Evolutionary conservation across 2,888 invertebrate genomes (phyloP), one percentile per base, ranked within the genome.

Genomic region (Andrena chrysosceles): DNA sequence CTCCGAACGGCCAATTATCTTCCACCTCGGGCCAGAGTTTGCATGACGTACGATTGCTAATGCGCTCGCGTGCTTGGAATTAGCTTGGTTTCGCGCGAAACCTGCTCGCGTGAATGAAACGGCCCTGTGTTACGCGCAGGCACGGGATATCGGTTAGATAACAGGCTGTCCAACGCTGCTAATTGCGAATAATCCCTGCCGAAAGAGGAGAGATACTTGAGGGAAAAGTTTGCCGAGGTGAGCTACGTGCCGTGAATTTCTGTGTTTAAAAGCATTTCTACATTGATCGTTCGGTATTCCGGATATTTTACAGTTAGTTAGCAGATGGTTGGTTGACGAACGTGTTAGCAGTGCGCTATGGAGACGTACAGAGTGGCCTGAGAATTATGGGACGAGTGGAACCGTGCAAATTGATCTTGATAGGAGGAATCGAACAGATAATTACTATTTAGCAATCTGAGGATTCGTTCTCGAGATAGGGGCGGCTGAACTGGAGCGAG

Each of bases 1-100:
- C 60, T n/a, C 48, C 48, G 49, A 54, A 48, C 26, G 48, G 59
- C n/a, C 70, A 56, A 81, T 78, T 73, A 60, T 62, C 71, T 23
- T 54, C 8, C 42, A 13, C 10, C 4, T 29, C 20, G 4, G 6
- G 31, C 23, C 2, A 52, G 23, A 26, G 16, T 72, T 59, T 10
- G 59, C 59, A 29, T 33, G 29, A 66, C 33, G 49, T 0, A 20
- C 52, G 52, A 67, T 20, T 6, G 42, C 31, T 60, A 73, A 66
- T 48, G 20, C 10, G 49, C 33, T 62, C 42, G 42, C 52, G 42
- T 67, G 60, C 29, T 1, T 8, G 52, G 59, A 26, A 52, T 77
- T 75, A 67, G 60, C 26, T 66, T 16, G 75, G 3, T 42, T 59
- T 49, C 29, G 49, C 75, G 64, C 35, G 59, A 77, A 66, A 49